phyloP scores from a whole-genome alignment of 1,140 invertebrate genomes.

The Hesperophylax magnus region DNA sequence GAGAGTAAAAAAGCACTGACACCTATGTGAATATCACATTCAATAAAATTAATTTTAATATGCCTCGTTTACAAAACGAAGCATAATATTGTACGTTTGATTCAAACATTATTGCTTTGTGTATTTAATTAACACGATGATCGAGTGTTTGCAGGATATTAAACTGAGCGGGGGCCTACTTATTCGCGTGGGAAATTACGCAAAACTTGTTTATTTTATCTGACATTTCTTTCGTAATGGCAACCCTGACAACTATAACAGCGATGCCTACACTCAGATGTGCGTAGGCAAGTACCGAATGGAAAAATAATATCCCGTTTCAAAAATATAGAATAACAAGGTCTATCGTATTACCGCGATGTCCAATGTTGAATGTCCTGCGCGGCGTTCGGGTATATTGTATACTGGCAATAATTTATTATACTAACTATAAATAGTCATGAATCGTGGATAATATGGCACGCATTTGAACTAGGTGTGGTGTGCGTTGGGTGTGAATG shows the following conservation, averaged over 20 bases:
- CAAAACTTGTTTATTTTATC: no score
- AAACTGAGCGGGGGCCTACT: no score
- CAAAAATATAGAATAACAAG: slow-evolving; percentile 32
- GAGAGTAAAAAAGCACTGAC: no score
- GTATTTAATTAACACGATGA: no score
- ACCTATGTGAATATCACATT: no score
- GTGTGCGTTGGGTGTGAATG: not conserved
- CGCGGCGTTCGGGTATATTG: not conserved
- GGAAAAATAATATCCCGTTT: slow-evolving; percentile 15
- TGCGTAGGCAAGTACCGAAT: slow-evolving; percentile 18
- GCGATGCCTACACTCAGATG: slow-evolving; percentile 6
- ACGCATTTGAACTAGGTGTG: slow-evolving; percentile 31
- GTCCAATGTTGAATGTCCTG: not conserved
- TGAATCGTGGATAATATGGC: slow-evolving; percentile 42
- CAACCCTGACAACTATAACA: slow-evolving; percentile 5
- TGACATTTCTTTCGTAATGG: not conserved
- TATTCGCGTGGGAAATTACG: no score
- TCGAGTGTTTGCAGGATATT: no score
- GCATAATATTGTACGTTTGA: no score
- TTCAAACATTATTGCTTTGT: no score
- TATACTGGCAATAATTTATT: slow-evolving; percentile 24
- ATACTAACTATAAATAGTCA: slow-evolving; percentile 31
- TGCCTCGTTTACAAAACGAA: no score
- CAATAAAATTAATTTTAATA: no score
- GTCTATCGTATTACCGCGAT: slow-evolving; percentile 27